Base-by-base conservation (phyloP, 2,797 vertebrate genomes). In the Threskiornis aethiopicus region DNA sequence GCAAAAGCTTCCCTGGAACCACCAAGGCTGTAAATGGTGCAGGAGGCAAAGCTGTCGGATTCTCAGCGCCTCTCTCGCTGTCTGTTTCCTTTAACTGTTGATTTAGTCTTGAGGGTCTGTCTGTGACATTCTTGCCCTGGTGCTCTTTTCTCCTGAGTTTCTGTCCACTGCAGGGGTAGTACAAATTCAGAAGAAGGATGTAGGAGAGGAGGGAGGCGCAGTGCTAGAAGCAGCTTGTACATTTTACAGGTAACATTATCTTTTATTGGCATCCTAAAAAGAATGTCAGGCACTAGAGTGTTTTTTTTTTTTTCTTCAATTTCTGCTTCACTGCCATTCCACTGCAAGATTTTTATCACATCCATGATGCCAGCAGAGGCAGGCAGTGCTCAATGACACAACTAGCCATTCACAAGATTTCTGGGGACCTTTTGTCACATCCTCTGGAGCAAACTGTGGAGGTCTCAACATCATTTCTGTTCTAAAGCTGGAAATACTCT, bases 261-360 rank as follows among this genome's bases (percentile, higher is more conserved):
- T 98, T 98, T 98, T 98, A 98, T 98, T 98, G 96, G 96, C 97
- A 98, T 96, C 97, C 98, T 98, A 98, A 98, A 98, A 98, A 98
- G 98, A 98, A 98, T 98, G 98, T 98, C 98, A 98, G 98, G 94
- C 97, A 96, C 97, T 97, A 90, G 97, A 96, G 96, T 89, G 88
- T 35, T 22, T 33, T 58, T 91, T 90, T 73, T 77, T 82, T 90
- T 94, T 91, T 87, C 72, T 52, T 14, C 0, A 55, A 86, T 81
- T 89, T 96, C 95, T 90, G 83, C 95, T 93, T 97, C 96, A 88
- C 61, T 96, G 97, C 95, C 79, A 95, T 95, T 89, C 89, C 19
- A 3, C 92, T 93, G 95, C 78, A 93, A 94, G 86, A 84, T 93
- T 97, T 98, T 97, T 97, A 93, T 97, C 94, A 57, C 84, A 33